Evolutionary conservation across 2,888 invertebrate genomes (phyloP), one percentile per base, ranked within the genome.

Genomic region (Cryptus viduatorius): DNA sequence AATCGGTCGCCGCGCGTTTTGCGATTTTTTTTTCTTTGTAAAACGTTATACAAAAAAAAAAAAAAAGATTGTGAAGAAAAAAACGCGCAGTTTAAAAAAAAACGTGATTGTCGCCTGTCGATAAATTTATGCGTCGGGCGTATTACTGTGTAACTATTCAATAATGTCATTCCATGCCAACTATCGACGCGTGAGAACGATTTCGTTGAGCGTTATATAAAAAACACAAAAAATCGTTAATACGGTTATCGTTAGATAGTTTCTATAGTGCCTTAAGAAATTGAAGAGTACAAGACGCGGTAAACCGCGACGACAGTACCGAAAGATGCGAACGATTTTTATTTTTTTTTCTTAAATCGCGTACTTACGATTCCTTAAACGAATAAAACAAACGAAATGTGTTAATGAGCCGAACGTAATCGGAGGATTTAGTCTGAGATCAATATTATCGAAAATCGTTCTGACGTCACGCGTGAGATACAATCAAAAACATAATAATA

Each of bases 401-500:
- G 48, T 37, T 61, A 44, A 59, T 29, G 24, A 71, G 48, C 61
- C 68, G 31, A 42, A 48, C 14, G 10, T 14, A 53, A 69, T 75
- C 29, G 48, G 29, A 5, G 24, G 24, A 24, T 24, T 24, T 24
- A 24, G 24, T 24, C 65, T 19, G 73, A 80, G 69, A 14, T 79
- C 44, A 56, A 71, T 42, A 42, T 31, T 19, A 72, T 59, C 29
- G 44, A 68, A 37, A 31, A 56, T 77, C 48, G 67, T 69, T 84
- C 19, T 50, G 65, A 68, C 37, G 76, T 48, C 50, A 46, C 37
- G 76, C 80, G 65, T 50, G 83, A 82, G 79, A 85, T 53, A 83
- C 77, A 87, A 88, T 88, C 84, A 84, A 88, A 88, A 79, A 37
- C 1, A 37, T 4, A 37, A 37, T 37, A 37, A 37, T 37, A 8